Percentiles rank a stretch among this genome's conserved stretches.
Evolutionary conservation across 2,113 vertebrate species (phyloP).

Genomic region (Embiotoca jacksoni): DNA sequence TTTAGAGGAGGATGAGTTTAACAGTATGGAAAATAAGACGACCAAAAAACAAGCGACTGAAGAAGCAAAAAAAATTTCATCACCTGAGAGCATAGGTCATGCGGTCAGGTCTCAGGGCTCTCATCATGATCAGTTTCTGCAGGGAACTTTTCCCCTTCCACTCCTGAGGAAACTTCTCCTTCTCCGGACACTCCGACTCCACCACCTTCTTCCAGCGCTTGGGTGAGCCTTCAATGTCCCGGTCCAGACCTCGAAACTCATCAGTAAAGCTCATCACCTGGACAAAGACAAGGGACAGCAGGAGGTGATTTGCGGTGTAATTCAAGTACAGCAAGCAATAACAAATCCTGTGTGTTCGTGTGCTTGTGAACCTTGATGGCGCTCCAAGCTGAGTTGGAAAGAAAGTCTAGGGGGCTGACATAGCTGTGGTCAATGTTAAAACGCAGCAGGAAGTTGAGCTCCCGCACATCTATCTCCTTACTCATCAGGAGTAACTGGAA

Average conservation of each 20-base stretch:
- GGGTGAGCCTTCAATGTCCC: slow-evolving; percentile 85
- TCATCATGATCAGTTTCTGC: slow-evolving; percentile 85
- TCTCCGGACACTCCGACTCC: slow-evolving; percentile 85
- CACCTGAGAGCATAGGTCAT: slow-evolving; percentile 84
- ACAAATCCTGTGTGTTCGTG: neutral
- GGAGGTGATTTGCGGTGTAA: neutral
- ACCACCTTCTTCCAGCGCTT: slow-evolving; percentile 84
- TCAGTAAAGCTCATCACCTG: slow-evolving; percentile 85
- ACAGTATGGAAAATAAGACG: too few relatives aligned
- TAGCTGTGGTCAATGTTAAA: slow-evolving; percentile 86
- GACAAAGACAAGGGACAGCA: neutral
- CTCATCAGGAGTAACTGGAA: slow-evolving; percentile 82
- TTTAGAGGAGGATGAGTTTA: neutral
- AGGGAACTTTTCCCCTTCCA: slow-evolving; percentile 84
- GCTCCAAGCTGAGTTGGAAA: slow-evolving; percentile 83
- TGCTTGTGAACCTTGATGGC: slow-evolving; percentile 81
- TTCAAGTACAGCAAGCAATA: neutral
- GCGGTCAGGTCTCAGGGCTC: slow-evolving; percentile 78
- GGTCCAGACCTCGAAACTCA: slow-evolving; percentile 83
- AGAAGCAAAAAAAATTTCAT: neutral
- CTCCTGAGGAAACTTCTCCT: slow-evolving; percentile 84
- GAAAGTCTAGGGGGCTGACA: slow-evolving; percentile 83
- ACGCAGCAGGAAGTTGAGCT: slow-evolving; percentile 87
- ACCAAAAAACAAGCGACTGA: too few relatives aligned
- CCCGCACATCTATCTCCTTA: slow-evolving; percentile 82